These are phyloP conservation scores for Melanotaenia maccullochi DNA, from an alignment of 2,797 vertebrate species.

Conservation along the genomic window DNA sequence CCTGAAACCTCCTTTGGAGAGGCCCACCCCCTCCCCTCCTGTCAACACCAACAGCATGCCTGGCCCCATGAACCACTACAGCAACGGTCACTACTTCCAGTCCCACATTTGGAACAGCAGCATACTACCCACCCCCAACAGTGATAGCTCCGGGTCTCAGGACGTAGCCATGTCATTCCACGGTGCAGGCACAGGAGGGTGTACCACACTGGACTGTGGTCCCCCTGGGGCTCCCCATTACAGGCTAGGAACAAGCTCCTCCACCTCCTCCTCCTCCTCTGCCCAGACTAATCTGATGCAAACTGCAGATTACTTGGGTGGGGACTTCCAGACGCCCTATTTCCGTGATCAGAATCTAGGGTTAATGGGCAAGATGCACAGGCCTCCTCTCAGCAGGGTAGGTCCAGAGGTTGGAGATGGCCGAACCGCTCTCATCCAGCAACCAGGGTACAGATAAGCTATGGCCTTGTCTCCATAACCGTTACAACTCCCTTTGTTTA, in stretches of 20 bases:
- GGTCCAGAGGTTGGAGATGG: constrained; percentile 90
- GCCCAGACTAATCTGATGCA: constrained; percentile 96
- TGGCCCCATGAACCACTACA: constrained; percentile 88
- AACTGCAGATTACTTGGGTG: constrained; percentile 96
- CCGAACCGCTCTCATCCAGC: constrained; percentile 95
- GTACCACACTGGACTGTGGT: constrained; percentile 89
- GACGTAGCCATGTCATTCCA: constrained; percentile 96
- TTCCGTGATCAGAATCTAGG: constrained; percentile 98
- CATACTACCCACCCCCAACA: constrained; percentile 98
- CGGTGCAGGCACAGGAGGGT: constrained; percentile 83
- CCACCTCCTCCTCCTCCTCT: constrained; percentile 76
- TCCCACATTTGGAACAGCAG: constrained; percentile 95
- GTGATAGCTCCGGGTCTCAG: constrained; percentile 99
- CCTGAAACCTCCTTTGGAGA: constrained; percentile 93
- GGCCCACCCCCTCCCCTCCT: constrained; percentile 94
- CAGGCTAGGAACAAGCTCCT: constrained; percentile 87
- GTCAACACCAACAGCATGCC: constrained; percentile 89
- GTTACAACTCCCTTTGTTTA: constrained; percentile 80
- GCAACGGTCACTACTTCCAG: constrained; percentile 95
- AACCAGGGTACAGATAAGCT: constrained; percentile 99
- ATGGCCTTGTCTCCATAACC: constrained; percentile 84
- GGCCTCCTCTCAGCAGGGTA: constrained; percentile 89
- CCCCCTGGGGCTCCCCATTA: constrained; percentile 90
- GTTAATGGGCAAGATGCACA: constrained; percentile 95
- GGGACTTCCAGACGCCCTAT: constrained; percentile 98